Conservation (phyloP, 2,888 invertebrate genomes). For the Merodon equestris region DNA sequence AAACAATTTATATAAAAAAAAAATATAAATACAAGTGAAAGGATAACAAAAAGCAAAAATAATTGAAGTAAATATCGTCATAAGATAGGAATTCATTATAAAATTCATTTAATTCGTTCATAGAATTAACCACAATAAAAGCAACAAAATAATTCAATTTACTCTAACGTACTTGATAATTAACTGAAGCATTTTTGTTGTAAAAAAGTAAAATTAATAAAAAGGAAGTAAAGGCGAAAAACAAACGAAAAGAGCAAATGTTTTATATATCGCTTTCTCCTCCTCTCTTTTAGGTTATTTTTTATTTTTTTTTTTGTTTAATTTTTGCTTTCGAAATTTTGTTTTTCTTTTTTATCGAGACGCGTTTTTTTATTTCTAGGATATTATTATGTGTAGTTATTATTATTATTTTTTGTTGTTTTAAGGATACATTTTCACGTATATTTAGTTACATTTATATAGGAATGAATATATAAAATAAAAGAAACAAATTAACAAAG, state of each 20-base stretch:
- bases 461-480: constrained; percentile 59
- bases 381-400: constrained; percentile 32
- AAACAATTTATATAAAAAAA: too few species aligned
- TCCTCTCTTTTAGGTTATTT: constrained; percentile 29
- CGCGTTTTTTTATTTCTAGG: constrained; percentile 47
- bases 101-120: constrained; percentile 66
- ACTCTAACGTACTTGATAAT: constrained; percentile 55
- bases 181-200: constrained; percentile 67
- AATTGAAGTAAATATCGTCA: constrained; percentile 60
- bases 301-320: constrained; percentile 21
- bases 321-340: constrained; percentile 59
- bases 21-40: too few species aligned
- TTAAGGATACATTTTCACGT: constrained; percentile 36
- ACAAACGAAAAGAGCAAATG: constrained; percentile 12
- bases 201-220: too few species aligned
- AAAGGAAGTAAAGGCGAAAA: too few species aligned
- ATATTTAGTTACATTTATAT: constrained; percentile 54
- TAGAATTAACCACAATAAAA: constrained; percentile 64
- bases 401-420: constrained; percentile 8
- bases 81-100: constrained; percentile 67
- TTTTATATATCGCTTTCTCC: constrained; percentile 38
- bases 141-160: not conserved
- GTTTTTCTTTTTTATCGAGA: constrained; percentile 30
- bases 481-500: constrained; percentile 56
- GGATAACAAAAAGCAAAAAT: constrained; percentile 18